A percentile compares a stretch with the other conserved stretches of the same genome.
phyloP scores from a whole-genome alignment of 2,888 invertebrate species.

The Parochlus steinenii region DNA sequence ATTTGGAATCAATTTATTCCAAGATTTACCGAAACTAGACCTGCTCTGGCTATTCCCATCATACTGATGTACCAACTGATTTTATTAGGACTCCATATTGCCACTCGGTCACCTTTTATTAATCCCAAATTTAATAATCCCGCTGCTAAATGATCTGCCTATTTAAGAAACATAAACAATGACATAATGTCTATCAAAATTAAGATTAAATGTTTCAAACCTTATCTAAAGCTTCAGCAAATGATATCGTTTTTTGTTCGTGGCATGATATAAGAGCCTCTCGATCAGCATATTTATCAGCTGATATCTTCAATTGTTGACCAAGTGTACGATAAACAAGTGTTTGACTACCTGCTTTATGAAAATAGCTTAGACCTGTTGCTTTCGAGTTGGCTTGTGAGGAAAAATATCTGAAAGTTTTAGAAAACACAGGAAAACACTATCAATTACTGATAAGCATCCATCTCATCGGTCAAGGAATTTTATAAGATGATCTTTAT shows the following conservation, averaged over 20 bases:
- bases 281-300: constrained; percentile 35
- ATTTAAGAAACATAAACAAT: constrained; percentile 11
- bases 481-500: too few species aligned
- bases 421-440: too few species aligned
- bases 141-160: constrained; percentile 51
- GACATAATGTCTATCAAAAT: too few species aligned
- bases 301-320: constrained; percentile 36
- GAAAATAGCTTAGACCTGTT: constrained; percentile 33
- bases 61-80: constrained; percentile 59
- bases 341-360: constrained; percentile 33
- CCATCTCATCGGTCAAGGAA: too few species aligned
- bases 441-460: too few species aligned
- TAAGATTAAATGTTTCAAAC: constrained; percentile 19
- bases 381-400: too few species aligned
- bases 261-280: constrained; percentile 39
- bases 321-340: constrained; percentile 39
- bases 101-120: constrained; percentile 53
- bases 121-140: constrained; percentile 54
- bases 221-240: constrained; percentile 31
- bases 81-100: constrained; percentile 64
- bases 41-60: constrained; percentile 53
- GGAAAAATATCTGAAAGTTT: too few species aligned
- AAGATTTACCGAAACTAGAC: constrained; percentile 41
- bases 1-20: constrained; percentile 7
- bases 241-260: constrained; percentile 36